Base-by-base conservation (phyloP, 1,140 invertebrate species). In the Ditylenchus dipsaci region DNA sequence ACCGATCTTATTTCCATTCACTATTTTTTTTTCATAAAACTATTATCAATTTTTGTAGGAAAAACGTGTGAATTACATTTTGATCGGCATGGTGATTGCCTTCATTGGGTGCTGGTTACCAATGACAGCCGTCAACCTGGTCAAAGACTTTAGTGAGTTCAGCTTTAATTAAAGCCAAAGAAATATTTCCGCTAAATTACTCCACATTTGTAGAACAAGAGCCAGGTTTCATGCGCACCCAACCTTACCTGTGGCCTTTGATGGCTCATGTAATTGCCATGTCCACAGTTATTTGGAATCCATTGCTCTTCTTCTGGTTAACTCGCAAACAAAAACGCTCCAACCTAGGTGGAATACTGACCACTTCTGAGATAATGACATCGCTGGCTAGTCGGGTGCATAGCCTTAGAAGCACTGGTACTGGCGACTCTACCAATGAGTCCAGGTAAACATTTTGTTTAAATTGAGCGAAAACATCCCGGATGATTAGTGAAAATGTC, bases 251-350 rank as follows among this genome's bases (percentile, higher is more conserved):
- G 19, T 82, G 78, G 74, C 74, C 79, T 1, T 63, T 81, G 13
- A 56, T 83, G 1, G 79, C 81, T 8, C 81, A 81, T 65, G 67
- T 70, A 11, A 80, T 83, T 30, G 80, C 80, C 19, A 81, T 81
- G 80, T 77, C 77, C 9, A 68, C 80, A 17, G 80, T 81, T 13
- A 67, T 81, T n/a, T 81, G 78, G 76, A 81, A 81, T 63, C 80
- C 80, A 1, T 56, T 81, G 27, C 68, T 81, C n/a, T 81, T 81
- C 71, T 81, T 81, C 63, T 81, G 81, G 81, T 66, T 81, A 17
- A 82, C 80, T 26, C 30, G 78, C 33, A 82, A 82, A 57, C 78
- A 82, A 47, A 80, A 83, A 61, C 58, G 71, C n/a, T 63, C 60
- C 11, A 69, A 75, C 60, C 65, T 82, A 9, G 71, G 68, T 27